Evolutionary conservation across 2,888 invertebrate genomes (phyloP).

Genomic region (Argyresthia albistria): DNA sequence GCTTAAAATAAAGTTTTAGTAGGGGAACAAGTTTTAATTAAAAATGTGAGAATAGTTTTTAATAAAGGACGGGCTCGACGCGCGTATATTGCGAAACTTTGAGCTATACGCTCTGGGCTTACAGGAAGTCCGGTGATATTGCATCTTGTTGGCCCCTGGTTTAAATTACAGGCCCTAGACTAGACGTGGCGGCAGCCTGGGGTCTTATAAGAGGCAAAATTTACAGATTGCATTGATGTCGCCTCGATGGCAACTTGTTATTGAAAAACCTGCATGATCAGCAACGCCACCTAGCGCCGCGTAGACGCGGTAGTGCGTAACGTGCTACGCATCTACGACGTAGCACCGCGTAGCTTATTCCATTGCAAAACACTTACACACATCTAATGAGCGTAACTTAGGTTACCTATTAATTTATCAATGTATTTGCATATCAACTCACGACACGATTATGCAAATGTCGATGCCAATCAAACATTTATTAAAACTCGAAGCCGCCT

Average conservation of each 20-base stretch:
- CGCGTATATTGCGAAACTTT: slow-evolving; percentile 72
- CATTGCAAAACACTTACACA: no score
- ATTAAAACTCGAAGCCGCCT: background rate
- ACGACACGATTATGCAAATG: slow-evolving; percentile 14
- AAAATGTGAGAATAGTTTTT: slow-evolving; percentile 73
- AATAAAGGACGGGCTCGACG: slow-evolving; percentile 66
- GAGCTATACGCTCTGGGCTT: slow-evolving; percentile 59
- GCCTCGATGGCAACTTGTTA: no score
- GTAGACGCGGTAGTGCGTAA: slow-evolving; percentile 4
- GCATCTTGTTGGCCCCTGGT: slow-evolving; percentile 21
- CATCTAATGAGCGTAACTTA: background rate
- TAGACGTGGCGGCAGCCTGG: no score
- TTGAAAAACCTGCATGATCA: no score
- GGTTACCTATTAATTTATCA: slow-evolving; percentile 9
- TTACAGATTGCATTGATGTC: no score
- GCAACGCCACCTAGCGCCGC: slow-evolving; percentile 8
- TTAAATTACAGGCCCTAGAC: no score
- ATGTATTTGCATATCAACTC: slow-evolving; percentile 12
- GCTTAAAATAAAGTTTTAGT: slow-evolving; percentile 72
- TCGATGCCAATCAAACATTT: slow-evolving; percentile 33
- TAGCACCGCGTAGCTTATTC: background rate
- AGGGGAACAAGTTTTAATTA: slow-evolving; percentile 72
- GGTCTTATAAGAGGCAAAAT: no score
- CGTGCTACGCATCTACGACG: background rate
- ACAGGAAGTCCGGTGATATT: slow-evolving; percentile 60